Base-by-base conservation (phyloP, 2,797 vertebrate species). In the Toxotes lorentzi region DNA sequence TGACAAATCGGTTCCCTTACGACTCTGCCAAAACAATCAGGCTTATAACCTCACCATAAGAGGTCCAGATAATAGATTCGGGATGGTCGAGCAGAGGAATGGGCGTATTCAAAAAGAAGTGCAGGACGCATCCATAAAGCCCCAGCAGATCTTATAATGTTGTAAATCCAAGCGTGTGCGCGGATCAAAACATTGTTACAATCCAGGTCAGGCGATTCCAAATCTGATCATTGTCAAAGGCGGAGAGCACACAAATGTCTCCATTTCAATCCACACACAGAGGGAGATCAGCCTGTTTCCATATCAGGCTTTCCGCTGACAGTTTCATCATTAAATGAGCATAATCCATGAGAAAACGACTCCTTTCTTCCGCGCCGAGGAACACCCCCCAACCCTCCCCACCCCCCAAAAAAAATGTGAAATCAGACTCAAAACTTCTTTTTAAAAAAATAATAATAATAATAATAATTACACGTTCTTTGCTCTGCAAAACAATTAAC, bases 141-240 rank as follows among this genome's bases (percentile, higher is more conserved):
- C 64, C 62, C 47, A 32, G 73, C 65, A 71, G 88, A 77, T 79
- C 70, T 76, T 30, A 21, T 70, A 82, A 76, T 73, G 88, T 86
- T 82, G 82, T 87, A 94, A 93, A 95, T 95, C 93, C 94, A 83
- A 88, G 84, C 81, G 78, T 77, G 87, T 45, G 83, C 61, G 72
- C 23, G 66, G 85, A 93, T 94, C 88, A 93, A 89, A 93, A 92
- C 90, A 91, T 89, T 80, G 79, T 86, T 86, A 86, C 83, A 91
- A 94, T 94, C 93, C 94, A 86, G 92, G 90, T 95, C 94, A 92
- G 89, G 88, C 88, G 90, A 59, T 80, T 90, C 90, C 91, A 83
- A 90, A 91, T 81, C 81, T 84, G 93, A 92, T 90, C 94, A 86
- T 57, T 88, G 90, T 92, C 87, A 87, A 79, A 72, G 70, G 70